Percentiles rank a stretch among this genome's conserved stretches.
phyloP scores from a whole-genome alignment of 1,140 invertebrate genomes.

The Melanaphis sacchari region DNA sequence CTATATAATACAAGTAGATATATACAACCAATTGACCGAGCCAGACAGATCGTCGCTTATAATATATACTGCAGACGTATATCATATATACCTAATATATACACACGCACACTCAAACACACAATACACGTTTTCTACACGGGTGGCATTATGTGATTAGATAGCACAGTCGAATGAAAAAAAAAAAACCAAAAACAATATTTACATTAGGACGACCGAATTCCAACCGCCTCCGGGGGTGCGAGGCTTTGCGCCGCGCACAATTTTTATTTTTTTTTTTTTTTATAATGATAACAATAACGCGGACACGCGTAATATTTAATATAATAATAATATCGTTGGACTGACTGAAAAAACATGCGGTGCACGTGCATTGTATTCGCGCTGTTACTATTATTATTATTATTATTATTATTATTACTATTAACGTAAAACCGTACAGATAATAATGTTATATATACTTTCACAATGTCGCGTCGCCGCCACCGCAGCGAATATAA shows the following conservation, averaged over 20 bases:
- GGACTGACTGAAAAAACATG: background rate
- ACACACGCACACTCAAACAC: background rate
- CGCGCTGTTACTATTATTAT: background rate
- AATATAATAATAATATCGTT: background rate
- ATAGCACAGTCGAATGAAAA: background rate
- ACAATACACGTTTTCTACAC: slow-evolving; percentile 14
- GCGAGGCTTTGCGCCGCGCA: background rate
- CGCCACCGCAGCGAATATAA: background rate
- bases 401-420: background rate
- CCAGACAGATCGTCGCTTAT: background rate
- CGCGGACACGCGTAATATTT: background rate
- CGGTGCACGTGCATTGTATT: background rate
- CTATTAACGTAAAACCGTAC: background rate
- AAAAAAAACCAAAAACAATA: slow-evolving; percentile 30
- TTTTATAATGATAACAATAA: background rate
- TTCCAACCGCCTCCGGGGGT: background rate
- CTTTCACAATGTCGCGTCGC: slow-evolving; percentile 16
- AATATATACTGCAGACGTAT: background rate
- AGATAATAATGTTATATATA: background rate
- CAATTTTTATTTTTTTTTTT: background rate
- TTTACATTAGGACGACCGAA: slow-evolving; percentile 21
- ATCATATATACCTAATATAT: background rate
- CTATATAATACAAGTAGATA: background rate
- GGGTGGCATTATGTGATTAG: slow-evolving; percentile 14
- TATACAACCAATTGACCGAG: slow-evolving; percentile 37